Base-by-base conservation (phyloP, 2,888 invertebrate genomes). In the Dichetophora obliterata region DNA sequence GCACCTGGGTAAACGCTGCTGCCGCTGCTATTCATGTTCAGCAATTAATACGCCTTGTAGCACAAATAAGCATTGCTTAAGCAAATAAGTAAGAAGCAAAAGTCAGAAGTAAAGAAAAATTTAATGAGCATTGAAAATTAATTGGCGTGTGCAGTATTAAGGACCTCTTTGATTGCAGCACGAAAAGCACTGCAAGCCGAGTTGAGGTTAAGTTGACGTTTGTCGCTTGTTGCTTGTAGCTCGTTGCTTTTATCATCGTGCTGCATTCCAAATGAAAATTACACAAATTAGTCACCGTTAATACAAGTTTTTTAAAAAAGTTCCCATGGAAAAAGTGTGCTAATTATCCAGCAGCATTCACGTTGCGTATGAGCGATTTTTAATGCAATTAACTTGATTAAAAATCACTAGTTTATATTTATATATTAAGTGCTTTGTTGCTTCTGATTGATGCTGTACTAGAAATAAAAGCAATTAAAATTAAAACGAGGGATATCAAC, bases 81-180 rank as follows among this genome's bases (percentile, higher is more conserved):
- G 72, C 72, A 72, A 72, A 72, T 72, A 72, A 24, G 59, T 31
- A 63, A 52, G 50, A 73, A 22, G 24, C 50, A 63, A 52, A 66
- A 74, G 43, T 74, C 74, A 34, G 31, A 77, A 48, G 65, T 50
- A 75, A 75, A 59, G 76, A 78, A 74, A 75, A 80, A 78, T 73
- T 77, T 79, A 80, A 79, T 79, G 76, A 79, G 80, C 80, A 80
- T 80, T 80, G 79, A 80, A 76, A 80, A 76, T 79, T 80, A 80
- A 80, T 80, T 80, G 79, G 79, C 79, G 78, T 80, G 66, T 66
- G 66, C 61, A 31, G 66, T 37, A 74, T 16, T 22, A 74, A 74
- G 54, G 54, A 66, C 34, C 31, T 19, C 27, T 72, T 22, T 54
- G 19, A 24, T 19, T 57, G 22, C 24, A 6, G 19, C 65, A 16